Conservation (phyloP, 2,113 vertebrate species). For the Lates calcarifer region DNA sequence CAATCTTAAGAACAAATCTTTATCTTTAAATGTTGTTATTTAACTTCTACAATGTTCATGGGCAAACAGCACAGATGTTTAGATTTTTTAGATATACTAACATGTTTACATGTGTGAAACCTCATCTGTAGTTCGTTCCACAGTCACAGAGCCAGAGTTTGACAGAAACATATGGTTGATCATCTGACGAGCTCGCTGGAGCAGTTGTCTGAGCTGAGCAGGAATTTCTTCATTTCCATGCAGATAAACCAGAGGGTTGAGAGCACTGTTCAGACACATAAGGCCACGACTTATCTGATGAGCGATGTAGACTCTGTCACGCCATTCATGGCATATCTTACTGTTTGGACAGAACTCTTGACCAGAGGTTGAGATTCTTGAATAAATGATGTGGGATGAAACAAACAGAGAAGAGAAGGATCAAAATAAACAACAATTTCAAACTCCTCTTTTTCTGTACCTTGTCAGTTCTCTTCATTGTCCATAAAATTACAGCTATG, state of each 20-base stretch:
- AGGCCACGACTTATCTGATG: constrained; percentile 85
- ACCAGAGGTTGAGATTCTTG: constrained; percentile 83
- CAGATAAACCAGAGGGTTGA: constrained; percentile 88
- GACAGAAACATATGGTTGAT: no score
- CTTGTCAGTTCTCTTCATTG: no score
- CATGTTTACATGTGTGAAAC: no score
- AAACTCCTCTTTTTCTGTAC: constrained; percentile 80
- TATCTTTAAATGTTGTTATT: no score
- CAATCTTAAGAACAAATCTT: no score
- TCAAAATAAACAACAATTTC: constrained; percentile 80
- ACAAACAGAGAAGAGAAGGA: constrained; percentile 85
- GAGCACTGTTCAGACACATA: constrained; percentile 85
- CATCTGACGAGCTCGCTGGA: no score
- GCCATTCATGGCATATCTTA: constrained; percentile 55
- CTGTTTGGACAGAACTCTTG: constrained; percentile 63
- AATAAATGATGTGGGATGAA: constrained; percentile 87
- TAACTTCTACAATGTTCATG: no score
- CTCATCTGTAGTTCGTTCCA: neutral
- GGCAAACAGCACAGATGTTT: no score
- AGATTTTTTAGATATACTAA: no score
- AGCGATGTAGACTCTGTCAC: constrained; percentile 75
- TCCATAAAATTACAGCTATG: no score
- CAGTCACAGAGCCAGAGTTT: no score
- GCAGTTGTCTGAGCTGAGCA: constrained; percentile 40
- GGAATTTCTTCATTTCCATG: constrained; percentile 60